Evolutionary conservation across 1,140 invertebrate genomes (phyloP), one percentile per base, ranked within the genome.

Genomic region (Drosophila jambulina): DNA sequence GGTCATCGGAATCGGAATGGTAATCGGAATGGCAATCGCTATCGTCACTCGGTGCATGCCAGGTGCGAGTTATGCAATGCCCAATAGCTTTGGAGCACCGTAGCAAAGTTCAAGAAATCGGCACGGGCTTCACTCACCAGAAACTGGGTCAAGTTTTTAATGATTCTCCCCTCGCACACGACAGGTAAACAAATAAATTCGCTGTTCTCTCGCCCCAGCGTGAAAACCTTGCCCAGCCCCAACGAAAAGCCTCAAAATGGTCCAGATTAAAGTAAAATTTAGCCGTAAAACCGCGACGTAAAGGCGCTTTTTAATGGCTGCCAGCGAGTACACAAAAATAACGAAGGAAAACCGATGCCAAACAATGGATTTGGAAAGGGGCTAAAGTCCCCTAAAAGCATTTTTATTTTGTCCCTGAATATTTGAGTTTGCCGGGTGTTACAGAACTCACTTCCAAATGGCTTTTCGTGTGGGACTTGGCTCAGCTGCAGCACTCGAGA

Each of bases 101-200:
- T 40, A 25, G 65, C 64, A 60, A 60, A 74, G 67, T 74, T 74
- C 70, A 74, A 74, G 36, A 74, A 61, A 61, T 82, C 71, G 67
- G 60, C 68, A 64, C 49, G 60, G 46, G 61, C 71, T 72, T 58
- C 64, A 60, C 42, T 56, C 32, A 51, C 17, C 21, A 25, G 10
- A 69, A 74, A 78, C 59, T 69, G 34, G 78, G 82, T 85, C 82
- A 85, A 85, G 71, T 76, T 63, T 60, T 80, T 60, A 80, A 84
- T 71, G 62, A 76, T 71, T 25, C 42, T 46, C 51, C 40, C 36
- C 46, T 53, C 46, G 46, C 42, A 78, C 61, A 54, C 64, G 43
- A 67, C 53, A 38, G 19, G 57, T 80, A 76, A 80, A 84, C 77
- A 84, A 84, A 61, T 54, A 67, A 77, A 53, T 51, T 63, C 43